phyloP scores from a whole-genome alignment of 2,113 vertebrate genomes.

The Pavo muticus region DNA sequence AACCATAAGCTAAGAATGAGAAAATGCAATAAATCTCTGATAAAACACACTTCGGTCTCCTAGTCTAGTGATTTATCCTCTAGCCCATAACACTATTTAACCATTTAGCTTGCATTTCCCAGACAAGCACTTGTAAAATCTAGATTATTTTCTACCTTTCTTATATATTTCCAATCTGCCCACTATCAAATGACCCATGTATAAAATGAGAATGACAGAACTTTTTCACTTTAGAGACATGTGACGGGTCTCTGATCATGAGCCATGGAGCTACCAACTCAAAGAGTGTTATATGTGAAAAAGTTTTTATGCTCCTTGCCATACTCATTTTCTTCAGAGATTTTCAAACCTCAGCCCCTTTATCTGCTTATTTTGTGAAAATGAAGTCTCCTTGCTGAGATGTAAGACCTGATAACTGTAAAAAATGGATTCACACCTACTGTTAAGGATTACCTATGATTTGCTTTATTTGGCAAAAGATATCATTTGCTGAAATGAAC shows the following conservation, averaged over 20 bases:
- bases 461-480: background rate
- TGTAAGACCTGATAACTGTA: background rate
- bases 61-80: background rate
- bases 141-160: background rate
- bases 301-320: background rate
- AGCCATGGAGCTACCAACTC: background rate
- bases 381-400: background rate
- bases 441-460: background rate
- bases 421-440: background rate
- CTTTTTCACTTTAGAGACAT: background rate
- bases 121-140: background rate
- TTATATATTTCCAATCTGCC: background rate
- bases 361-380: background rate
- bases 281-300: background rate
- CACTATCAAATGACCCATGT: background rate
- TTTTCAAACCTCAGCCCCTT: background rate
- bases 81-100: background rate
- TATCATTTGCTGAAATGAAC: background rate
- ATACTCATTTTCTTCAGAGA: background rate
- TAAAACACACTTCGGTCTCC: background rate
- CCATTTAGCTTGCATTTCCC: background rate
- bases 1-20: background rate
- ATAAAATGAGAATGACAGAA: background rate
- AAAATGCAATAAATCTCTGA: slow-evolving; percentile 20
- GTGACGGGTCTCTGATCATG: background rate